Percentiles rank a stretch among this genome's conserved stretches.
phyloP scores from a whole-genome alignment of 2,888 invertebrate genomes.

The Clistopyga incitator region DNA sequence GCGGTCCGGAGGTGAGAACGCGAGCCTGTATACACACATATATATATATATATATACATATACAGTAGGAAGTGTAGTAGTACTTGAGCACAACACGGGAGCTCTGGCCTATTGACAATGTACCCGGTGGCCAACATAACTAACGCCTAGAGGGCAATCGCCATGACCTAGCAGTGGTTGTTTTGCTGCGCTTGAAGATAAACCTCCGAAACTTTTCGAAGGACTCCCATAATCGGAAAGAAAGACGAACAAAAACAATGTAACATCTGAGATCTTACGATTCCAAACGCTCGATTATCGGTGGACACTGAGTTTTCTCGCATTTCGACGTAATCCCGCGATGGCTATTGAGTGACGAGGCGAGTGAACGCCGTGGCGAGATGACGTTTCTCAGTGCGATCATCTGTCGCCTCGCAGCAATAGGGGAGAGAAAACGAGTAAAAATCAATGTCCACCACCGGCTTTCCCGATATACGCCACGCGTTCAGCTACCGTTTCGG shows the following conservation, averaged over 20 bases:
- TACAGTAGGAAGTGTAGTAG: background rate
- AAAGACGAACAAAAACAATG: slow-evolving; percentile 1
- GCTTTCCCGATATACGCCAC: slow-evolving; percentile 67
- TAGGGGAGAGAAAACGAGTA: slow-evolving; percentile 69
- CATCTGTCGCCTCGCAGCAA: slow-evolving; percentile 70
- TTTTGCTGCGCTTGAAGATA: slow-evolving; percentile 6
- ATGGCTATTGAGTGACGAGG: slow-evolving; percentile 16
- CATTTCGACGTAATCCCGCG: slow-evolving; percentile 7
- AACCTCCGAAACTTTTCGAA: background rate
- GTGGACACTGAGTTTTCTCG: slow-evolving; percentile 6
- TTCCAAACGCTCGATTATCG: slow-evolving; percentile 2
- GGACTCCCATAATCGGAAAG: background rate
- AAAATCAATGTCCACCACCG: slow-evolving; percentile 80
- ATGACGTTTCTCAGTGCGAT: slow-evolving; percentile 74
- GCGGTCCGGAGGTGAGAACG: slow-evolving; percentile 59
- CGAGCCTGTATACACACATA: slow-evolving; percentile 28
- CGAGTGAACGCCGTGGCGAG: slow-evolving; percentile 63
- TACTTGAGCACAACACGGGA: slow-evolving; percentile 45
- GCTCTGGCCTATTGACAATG: slow-evolving; percentile 62
- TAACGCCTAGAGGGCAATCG: slow-evolving; percentile 11
- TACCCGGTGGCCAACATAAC: slow-evolving; percentile 41
- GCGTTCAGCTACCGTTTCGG: slow-evolving; percentile 21
- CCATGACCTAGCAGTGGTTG: slow-evolving; percentile 20
- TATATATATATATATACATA: slow-evolving; percentile 22
- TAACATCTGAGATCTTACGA: slow-evolving; percentile 24